Base-by-base conservation (phyloP, 2,888 invertebrate genomes). In the Villa cingulata region DNA sequence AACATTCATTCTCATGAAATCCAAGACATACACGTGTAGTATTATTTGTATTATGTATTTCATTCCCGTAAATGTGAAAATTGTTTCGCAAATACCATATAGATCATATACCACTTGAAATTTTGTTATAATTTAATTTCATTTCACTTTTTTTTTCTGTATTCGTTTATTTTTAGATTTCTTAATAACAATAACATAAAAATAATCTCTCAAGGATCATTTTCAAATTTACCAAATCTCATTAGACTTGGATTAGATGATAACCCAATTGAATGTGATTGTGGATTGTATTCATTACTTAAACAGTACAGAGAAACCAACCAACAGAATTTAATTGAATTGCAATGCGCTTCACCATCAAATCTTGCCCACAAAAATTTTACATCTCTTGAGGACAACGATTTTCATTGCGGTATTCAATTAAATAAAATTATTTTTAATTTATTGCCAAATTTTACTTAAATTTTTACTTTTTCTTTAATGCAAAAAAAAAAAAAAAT, bases 261-360 rank as follows among this genome's bases (percentile, higher is more conserved):
- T 60, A 95, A 95, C 65, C 81, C 87, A 1, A 72, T 95, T 46
- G 75, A 87, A 20, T 95, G 95, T 68, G 91, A 94, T 68, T 95
- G 95, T 64, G 78, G 83, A 48, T 74, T 92, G 65, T 72, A 84
- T 56, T 88, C 90, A 83, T 72, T 94, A 53, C 77, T 86, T 18
- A 76, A 81, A 54, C 79, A 85, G 75, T 66, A 86, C 53, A 74
- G 74, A 53, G 73, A 74, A 52, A 73, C 76, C 48, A 63, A n/a
- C n/a, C n/a, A 12, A 32, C 46, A 20, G 32, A 32, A 12, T 32
- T 74, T 75, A 56, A 74, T 81, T 14, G 74, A 79, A 1, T 81
- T 86, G 23, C 81, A 78, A 36, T 94, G 94, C 64, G 80, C 83
- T 53, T 75, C 78, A 46, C 94, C 94, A 0, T 62, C 69, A 0